A percentile compares a stretch with the other conserved stretches of the same genome.
phyloP scores from a whole-genome alignment of 2,888 invertebrate species.

The Ditula angustiorana region DNA sequence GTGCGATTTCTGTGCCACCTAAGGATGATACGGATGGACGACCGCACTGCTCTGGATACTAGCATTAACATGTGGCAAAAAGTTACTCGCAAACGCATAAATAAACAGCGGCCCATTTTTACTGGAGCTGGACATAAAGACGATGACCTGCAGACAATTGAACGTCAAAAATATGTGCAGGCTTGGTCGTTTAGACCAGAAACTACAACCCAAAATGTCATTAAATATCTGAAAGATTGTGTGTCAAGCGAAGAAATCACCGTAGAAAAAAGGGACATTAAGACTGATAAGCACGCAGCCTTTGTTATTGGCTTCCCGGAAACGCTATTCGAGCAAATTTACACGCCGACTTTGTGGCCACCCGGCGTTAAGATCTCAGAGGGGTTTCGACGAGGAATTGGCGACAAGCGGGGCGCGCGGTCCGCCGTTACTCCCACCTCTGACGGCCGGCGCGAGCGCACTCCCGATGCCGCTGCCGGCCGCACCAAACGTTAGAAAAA shows the following conservation, averaged over 20 bases:
- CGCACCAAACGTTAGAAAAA: not conserved
- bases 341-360: not conserved
- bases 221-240: not conserved
- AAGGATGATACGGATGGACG: too few relatives aligned
- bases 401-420: not conserved
- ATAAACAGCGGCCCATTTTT: not conserved
- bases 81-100: not conserved
- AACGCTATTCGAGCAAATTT: not conserved
- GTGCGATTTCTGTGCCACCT: too few relatives aligned
- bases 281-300: not conserved
- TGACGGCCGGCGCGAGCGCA: not conserved
- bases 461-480: not conserved
- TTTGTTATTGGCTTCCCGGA: not conserved
- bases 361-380: not conserved
- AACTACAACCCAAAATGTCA: not conserved
- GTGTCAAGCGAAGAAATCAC: not conserved
- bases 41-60: too few relatives aligned
- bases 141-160: not conserved
- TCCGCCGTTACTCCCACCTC: not conserved
- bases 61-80: too few relatives aligned
- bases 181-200: not conserved
- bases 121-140: not conserved
- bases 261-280: conserved; percentile 1
- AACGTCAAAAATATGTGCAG: not conserved
- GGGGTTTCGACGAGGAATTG: not conserved